Base-by-base conservation (phyloP, 2,888 invertebrate genomes). In the Drosophila tanythrix region DNA sequence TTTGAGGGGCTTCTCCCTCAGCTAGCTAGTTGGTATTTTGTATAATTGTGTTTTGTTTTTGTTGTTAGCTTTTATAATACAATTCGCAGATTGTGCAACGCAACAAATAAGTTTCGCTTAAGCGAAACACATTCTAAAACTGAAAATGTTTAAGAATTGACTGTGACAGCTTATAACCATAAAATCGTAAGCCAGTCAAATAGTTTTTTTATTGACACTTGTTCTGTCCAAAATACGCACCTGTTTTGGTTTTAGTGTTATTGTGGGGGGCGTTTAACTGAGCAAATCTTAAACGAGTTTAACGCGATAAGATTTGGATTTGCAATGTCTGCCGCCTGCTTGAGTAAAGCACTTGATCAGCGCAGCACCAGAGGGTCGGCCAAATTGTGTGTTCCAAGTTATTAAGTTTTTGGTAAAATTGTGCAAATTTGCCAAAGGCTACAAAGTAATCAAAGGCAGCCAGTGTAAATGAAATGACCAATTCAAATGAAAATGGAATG, bases 401-500 rank as follows among this genome's bases (percentile, higher is more conserved):
- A 88, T 78, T 85, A 83, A 75, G 40, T 65, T 79, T 77, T 57
- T 36, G 43, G n/a, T 60, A 57, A 76, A 69, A 83, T 84, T 84
- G 84, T 88, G 84, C 75, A 84, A 84, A 84, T 62, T 72, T 56
- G 87, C 87, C 84, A 58, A 66, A 51, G 84, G 86, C 89, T 65
- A 70, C 60, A 66, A 87, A 87, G 67, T 83, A 87, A 87, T 87
- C 86, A 84, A 74, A 73, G 70, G 72, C 46, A 48, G 50, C 48
- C 50, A 84, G 87, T 84, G 77, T 75, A 82, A 85, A 85, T 89
- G 77, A 74, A 74, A 82, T 76, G 81, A 8, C 78, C 76, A 82
- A 82, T 89, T 89, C 81, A 69, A 85, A 85, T 63, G 85, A 89
- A 89, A 89, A 89, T 65, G 46, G 8, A 74, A 60, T 79, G 65